A percentile compares a stretch with the other conserved stretches of the same genome.
These are phyloP conservation scores for Hyles vespertilio DNA, from an alignment of 1,140 invertebrate genomes.

Conservation along the genomic window DNA sequence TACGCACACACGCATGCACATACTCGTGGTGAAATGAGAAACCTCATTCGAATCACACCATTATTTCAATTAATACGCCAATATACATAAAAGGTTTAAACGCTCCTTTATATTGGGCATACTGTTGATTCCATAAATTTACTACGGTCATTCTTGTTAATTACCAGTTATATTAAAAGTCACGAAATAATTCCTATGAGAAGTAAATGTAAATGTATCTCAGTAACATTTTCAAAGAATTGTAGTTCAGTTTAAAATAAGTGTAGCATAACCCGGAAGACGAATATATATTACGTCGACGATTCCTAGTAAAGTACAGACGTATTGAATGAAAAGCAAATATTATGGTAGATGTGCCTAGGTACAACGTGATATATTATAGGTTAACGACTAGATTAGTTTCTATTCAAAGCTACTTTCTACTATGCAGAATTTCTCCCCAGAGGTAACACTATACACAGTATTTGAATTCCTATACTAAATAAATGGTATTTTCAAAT, in stretches of 20 bases:
- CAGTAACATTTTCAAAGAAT: too few species aligned
- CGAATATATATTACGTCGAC: slow-evolving; percentile 5
- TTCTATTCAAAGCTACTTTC: slow-evolving; percentile 68
- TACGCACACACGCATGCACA: slow-evolving; percentile 45
- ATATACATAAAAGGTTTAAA: too few species aligned
- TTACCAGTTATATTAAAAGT: not conserved
- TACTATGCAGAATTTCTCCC: slow-evolving; percentile 50
- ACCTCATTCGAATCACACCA: not conserved
- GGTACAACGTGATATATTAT: slow-evolving; percentile 40
- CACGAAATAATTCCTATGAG: too few species aligned
- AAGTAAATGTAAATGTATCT: too few species aligned
- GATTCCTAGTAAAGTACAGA: slow-evolving; percentile 1
- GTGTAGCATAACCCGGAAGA: not conserved
- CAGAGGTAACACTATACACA: slow-evolving; percentile 22
- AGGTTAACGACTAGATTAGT: slow-evolving; percentile 54
- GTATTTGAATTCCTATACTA: too few species aligned
- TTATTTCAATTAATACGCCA: not conserved
- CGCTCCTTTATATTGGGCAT: too few species aligned
- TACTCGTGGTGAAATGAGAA: not conserved
- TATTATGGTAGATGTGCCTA: slow-evolving; percentile 36
- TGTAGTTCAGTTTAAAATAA: too few species aligned
- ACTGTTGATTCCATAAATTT: too few species aligned
- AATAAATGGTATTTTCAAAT: too few species aligned
- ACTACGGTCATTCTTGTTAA: too few species aligned
- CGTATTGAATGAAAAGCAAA: slow-evolving; percentile 30